phyloP scores from a whole-genome alignment of 2,888 invertebrate species.

The Prenolepis imparis region DNA sequence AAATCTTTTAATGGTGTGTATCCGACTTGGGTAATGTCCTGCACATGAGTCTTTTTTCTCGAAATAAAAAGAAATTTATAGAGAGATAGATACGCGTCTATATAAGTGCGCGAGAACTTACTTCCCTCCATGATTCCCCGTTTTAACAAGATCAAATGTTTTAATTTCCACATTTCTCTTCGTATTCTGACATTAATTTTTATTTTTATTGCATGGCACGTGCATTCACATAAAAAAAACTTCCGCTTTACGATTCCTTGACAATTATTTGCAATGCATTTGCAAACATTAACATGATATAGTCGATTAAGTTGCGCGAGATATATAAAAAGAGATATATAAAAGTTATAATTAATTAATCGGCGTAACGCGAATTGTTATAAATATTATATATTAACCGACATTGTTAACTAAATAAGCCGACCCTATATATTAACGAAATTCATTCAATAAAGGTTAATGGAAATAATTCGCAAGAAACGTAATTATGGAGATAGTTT shows the following conservation, averaged over 20 bases:
- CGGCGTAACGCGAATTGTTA: constrained; percentile 23
- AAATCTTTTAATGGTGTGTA: constrained; percentile 60
- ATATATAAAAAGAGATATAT: constrained; percentile 38
- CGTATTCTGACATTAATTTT: not conserved
- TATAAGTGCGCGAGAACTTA: constrained; percentile 28
- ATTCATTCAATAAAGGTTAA: constrained; percentile 46
- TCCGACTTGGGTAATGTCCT: constrained; percentile 50
- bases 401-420: constrained; percentile 34
- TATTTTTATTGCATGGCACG: too few relatives aligned
- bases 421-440: constrained; percentile 37
- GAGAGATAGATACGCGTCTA: constrained; percentile 19
- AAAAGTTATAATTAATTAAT: constrained; percentile 46
- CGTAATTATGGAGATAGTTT: constrained; percentile 47
- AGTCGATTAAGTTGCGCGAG: constrained; percentile 11
- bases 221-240: not conserved
- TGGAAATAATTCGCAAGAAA: constrained; percentile 46
- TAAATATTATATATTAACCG: not conserved
- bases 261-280: too few relatives aligned
- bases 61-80: constrained; percentile 39
- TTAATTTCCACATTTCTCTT: not conserved
- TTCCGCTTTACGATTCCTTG: not conserved
- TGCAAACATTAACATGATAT: too few relatives aligned
- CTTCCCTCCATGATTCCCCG: not conserved
- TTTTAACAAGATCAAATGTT: constrained; percentile 3
- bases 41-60: constrained; percentile 41